Conservation (phyloP, 2,888 invertebrate species). For the Smittia aterrima region DNA sequence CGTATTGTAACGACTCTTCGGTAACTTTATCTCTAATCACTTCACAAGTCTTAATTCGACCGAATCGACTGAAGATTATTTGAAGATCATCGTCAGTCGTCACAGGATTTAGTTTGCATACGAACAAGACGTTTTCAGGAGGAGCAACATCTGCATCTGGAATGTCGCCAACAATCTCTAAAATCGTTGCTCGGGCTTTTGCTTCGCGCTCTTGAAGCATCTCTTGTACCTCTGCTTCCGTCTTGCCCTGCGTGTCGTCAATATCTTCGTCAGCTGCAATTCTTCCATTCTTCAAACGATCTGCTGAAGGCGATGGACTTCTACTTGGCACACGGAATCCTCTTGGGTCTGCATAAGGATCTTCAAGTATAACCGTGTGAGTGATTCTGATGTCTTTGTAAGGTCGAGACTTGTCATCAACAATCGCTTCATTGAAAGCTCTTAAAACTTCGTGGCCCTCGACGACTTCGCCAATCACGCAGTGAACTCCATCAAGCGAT, state of each 20-base stretch:
- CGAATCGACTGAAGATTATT: constrained; percentile 96
- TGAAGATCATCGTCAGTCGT: constrained; percentile 96
- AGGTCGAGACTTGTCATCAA: constrained; percentile 84
- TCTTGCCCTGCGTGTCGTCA: constrained; percentile 84
- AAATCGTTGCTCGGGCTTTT: constrained; percentile 91
- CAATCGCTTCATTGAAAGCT: constrained; percentile 89
- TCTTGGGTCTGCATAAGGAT: constrained; percentile 89
- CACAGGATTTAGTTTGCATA: constrained; percentile 98
- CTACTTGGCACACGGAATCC: constrained; percentile 73
- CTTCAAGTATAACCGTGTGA: constrained; percentile 93
- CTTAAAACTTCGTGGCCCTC: constrained; percentile 80
- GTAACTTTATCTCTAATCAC: constrained; percentile 91
- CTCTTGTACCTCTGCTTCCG: constrained; percentile 81
- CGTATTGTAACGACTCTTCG: constrained; percentile 95
- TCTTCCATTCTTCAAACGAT: constrained; percentile 76
- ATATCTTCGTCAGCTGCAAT: constrained; percentile 93
- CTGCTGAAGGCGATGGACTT: constrained; percentile 86
- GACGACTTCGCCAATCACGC: constrained; percentile 92
- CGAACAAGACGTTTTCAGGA: constrained; percentile 98
- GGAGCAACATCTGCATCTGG: constrained; percentile 97
- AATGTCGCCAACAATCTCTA: constrained; percentile 97
- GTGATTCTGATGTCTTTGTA: constrained; percentile 95
- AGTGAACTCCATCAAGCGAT: constrained; percentile 87
- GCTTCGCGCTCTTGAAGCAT: constrained; percentile 88
- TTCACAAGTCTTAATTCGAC: constrained; percentile 89